These are phyloP conservation scores for Eupeodes luniger DNA, from an alignment of 2,888 invertebrate genomes.

Conservation along the genomic window DNA sequence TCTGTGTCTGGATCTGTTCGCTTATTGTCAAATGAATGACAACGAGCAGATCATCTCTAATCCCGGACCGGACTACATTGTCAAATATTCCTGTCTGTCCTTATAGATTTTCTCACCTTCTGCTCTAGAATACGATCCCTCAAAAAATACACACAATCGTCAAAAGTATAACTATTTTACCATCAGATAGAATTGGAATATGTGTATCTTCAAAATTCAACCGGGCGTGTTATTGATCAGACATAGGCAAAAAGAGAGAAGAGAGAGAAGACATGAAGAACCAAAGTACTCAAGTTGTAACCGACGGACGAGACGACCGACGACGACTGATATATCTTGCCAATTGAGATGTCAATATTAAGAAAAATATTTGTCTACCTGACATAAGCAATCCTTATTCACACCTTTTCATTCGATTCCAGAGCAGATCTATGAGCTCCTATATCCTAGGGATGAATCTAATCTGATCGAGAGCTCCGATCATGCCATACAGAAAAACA, in stretches of 20 bases:
- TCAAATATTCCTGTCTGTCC: slow-evolving; percentile 46
- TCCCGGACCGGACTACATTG: slow-evolving; percentile 60
- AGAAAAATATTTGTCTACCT: slow-evolving; percentile 77
- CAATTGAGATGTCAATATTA: slow-evolving; percentile 77
- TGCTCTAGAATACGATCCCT: slow-evolving; percentile 58
- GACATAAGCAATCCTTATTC: slow-evolving; percentile 71
- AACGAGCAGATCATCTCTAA: slow-evolving; percentile 75
- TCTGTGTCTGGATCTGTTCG: slow-evolving; percentile 41
- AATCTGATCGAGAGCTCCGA: slow-evolving; percentile 71
- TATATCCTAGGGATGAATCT: slow-evolving; percentile 58
- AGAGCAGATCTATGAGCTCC: background rate
- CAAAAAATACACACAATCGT: slow-evolving; percentile 7
- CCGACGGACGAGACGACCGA: slow-evolving; percentile 19
- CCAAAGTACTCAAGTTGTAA: slow-evolving; percentile 66
- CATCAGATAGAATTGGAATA: slow-evolving; percentile 25
- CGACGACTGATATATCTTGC: slow-evolving; percentile 46
- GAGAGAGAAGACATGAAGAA: background rate
- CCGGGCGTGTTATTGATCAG: slow-evolving; percentile 72
- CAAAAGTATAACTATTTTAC: slow-evolving; percentile 23
- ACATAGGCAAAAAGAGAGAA: background rate
- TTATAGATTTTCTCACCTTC: slow-evolving; percentile 68
- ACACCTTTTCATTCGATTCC: slow-evolving; percentile 62
- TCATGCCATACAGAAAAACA: slow-evolving; percentile 56
- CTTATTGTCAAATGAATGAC: slow-evolving; percentile 52
- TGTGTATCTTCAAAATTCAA: slow-evolving; percentile 55